A percentile compares a stretch with the other conserved stretches of the same genome.
These are phyloP conservation scores for Calliphora vicina DNA, from an alignment of 1,140 invertebrate species.

Conservation along the genomic window DNA sequence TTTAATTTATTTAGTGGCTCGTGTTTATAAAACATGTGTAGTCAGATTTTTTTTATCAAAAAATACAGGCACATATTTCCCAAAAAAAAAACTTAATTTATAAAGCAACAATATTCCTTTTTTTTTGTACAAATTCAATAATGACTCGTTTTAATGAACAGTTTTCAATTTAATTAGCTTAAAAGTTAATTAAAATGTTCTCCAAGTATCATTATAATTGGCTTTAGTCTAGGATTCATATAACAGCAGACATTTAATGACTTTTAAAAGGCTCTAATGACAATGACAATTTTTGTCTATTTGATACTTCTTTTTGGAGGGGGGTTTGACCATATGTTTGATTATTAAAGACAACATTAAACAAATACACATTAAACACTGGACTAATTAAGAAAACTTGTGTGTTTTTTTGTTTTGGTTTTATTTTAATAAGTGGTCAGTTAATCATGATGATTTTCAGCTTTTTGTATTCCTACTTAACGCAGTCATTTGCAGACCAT, in stretches of 20 bases:
- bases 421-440: conserved; percentile 7
- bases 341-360: background rate
- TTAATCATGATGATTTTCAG: conserved; percentile 23
- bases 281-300: conserved; percentile 13
- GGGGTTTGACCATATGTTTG: background rate
- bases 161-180: background rate
- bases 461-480: conserved; percentile 19
- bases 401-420: background rate
- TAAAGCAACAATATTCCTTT: background rate
- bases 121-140: background rate
- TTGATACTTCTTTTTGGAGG: background rate
- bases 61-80: too few relatives aligned
- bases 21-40: background rate
- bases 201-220: background rate
- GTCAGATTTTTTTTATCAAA: too few relatives aligned
- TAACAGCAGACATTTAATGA: background rate
- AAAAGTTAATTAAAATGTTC: background rate
- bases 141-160: too few relatives aligned
- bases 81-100: background rate
- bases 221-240: background rate
- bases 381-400: background rate
- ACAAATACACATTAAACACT: too few relatives aligned
- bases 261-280: conserved; percentile 8
- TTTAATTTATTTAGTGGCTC: background rate
- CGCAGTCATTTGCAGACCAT: conserved; percentile 31